Evolutionary conservation across 2,113 vertebrate genomes (phyloP), one percentile per base, ranked within the genome.

Genomic region (Garra rufa): DNA sequence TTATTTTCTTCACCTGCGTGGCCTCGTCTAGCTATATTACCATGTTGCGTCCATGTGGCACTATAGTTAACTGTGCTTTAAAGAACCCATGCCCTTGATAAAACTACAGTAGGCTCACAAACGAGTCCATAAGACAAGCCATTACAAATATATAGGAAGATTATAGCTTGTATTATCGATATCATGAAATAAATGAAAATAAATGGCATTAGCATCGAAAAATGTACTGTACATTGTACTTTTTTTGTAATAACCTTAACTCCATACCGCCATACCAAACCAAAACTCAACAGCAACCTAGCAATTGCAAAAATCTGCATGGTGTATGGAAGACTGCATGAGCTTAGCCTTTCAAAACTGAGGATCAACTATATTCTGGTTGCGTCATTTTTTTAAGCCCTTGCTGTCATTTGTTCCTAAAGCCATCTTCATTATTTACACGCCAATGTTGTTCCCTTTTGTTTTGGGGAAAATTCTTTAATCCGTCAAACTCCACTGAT

Each of bases 261-360:
- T 76, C 91, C 80, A 90, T 85, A 89, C 69, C 88, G 34, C 26
- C 38, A 28, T 81, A 89, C 86, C 88, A 87, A 84, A 85, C 85
- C 85, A 84, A 83, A 86, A 88, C 90, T 91, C 89, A 91, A 92
- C 89, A 89, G 88, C 90, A 91, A 91, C 76, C 88, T 92, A 88
- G 87, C 90, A 89, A 91, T 88, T 67, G 88, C 90, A 92, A 92
- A 91, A 92, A 88, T 85, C 90, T 94, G 94, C 94, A 95, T 94
- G 94, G 92, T 92, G 88, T 84, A 91, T 86, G 87, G 91, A 93
- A 91, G 93, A 93, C 90, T 94, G 94, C 94, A 95, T 95, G 94
- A 93, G 93, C 92, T 93, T 93, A 92, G 92, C 88, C 92, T 93
- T 93, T 92, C 89, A 89, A 83, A 94, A 91, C 87, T 91, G 88